A percentile compares a stretch with the other conserved stretches of the same genome.
These are phyloP conservation scores for Atherinomorus stipes DNA, from an alignment of 2,113 vertebrate genomes.

Conservation along the genomic window DNA sequence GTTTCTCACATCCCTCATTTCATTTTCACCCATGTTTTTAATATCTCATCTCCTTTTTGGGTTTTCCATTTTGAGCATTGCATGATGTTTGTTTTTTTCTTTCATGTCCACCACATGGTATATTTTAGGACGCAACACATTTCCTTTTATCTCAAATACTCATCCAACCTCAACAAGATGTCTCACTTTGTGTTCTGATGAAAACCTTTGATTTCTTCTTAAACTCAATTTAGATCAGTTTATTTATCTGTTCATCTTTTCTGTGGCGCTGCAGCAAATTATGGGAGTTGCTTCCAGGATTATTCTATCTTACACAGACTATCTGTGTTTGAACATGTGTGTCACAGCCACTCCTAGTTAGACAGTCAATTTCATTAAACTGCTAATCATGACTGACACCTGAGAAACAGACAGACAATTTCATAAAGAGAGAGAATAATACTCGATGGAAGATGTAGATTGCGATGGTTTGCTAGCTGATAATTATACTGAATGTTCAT, in stretches of 20 bases:
- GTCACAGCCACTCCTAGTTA: conserved; percentile 53
- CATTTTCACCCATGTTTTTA: conserved; percentile 41
- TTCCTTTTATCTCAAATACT: conserved; percentile 46
- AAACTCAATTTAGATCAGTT: conserved; percentile 34
- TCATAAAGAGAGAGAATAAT: not conserved
- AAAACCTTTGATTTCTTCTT: conserved; percentile 51
- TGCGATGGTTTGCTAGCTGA: conserved; percentile 14
- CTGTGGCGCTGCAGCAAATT: conserved; percentile 17
- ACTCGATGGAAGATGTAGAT: not conserved
- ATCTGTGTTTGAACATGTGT: conserved; percentile 2
- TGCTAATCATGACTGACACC: conserved; percentile 26
- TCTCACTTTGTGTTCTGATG: conserved; percentile 19
- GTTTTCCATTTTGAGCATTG: conserved; percentile 42
- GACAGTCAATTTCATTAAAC: conserved; percentile 55
- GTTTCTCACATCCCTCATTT: conserved; percentile 30
- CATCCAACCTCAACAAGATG: conserved; percentile 43
- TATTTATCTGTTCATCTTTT: conserved; percentile 47
- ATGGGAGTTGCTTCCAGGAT: not conserved
- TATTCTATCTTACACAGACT: conserved; percentile 7
- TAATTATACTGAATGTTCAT: conserved; percentile 31
- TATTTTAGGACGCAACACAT: not conserved
- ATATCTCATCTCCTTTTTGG: conserved; percentile 42
- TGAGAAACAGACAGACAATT: conserved; percentile 11
- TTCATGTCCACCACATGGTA: not conserved
- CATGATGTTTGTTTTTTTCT: conserved; percentile 10